A percentile compares a stretch with the other conserved stretches of the same genome.
These are phyloP conservation scores for Biston betularia DNA, from an alignment of 2,888 invertebrate species.

Conservation along the genomic window DNA sequence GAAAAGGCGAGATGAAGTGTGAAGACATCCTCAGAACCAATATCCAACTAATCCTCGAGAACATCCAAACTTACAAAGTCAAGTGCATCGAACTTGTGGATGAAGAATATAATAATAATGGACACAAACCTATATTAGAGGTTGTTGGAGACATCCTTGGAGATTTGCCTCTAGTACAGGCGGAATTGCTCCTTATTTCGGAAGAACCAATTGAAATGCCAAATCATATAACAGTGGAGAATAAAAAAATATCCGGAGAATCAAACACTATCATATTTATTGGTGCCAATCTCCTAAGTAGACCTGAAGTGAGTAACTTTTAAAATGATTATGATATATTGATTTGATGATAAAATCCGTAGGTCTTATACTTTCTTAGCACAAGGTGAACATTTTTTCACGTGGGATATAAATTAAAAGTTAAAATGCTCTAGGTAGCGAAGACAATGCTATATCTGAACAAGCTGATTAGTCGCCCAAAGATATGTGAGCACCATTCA, in stretches of 20 bases:
- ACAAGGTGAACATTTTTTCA: not conserved
- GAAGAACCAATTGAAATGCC: constrained; percentile 81
- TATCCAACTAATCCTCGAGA: constrained; percentile 91
- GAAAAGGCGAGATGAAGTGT: constrained; percentile 72
- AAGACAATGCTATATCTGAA: too few species aligned
- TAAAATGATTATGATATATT: not conserved
- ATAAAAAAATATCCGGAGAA: constrained; percentile 87
- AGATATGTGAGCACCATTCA: too few species aligned
- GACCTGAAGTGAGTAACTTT: constrained; percentile 70
- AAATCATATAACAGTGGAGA: constrained; percentile 84
- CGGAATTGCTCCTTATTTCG: constrained; percentile 87
- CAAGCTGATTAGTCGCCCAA: too few species aligned
- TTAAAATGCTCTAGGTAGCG: too few species aligned
- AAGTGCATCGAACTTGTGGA: constrained; percentile 85
- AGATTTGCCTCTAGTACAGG: constrained; percentile 89
- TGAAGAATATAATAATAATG: constrained; percentile 80
- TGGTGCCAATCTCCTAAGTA: constrained; percentile 82
- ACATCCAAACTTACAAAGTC: constrained; percentile 87
- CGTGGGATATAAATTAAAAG: too few species aligned
- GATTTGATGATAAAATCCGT: not conserved
- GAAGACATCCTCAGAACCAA: constrained; percentile 86
- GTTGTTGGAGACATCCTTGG: constrained; percentile 86
- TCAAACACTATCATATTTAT: constrained; percentile 80
- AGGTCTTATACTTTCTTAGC: not conserved
- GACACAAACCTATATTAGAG: constrained; percentile 81